A percentile compares a stretch with the other conserved stretches of the same genome.
phyloP scores from a whole-genome alignment of 2,888 invertebrate genomes.

The Polydrusus pterygomalis region DNA sequence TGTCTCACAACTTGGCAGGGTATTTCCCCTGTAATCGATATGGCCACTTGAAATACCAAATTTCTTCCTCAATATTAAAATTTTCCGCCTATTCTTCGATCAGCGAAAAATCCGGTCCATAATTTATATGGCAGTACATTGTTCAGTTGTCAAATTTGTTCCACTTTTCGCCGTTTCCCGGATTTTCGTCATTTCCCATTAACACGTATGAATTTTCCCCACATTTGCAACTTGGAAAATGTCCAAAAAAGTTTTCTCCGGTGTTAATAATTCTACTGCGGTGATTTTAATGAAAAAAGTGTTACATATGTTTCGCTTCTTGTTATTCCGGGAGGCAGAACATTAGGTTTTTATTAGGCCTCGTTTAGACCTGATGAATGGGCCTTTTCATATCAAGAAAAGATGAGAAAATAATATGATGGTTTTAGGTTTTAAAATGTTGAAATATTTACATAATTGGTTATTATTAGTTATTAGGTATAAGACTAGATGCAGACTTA shows the following conservation, averaged over 20 bases:
- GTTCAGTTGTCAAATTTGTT: slow-evolving; percentile 35
- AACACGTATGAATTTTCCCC: slow-evolving; percentile 30
- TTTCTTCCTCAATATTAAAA: slow-evolving; percentile 25
- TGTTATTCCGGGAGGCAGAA: background rate
- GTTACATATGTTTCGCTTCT: background rate
- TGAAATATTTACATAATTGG: too few relatives aligned
- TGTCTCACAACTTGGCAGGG: background rate
- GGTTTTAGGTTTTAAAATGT: too few relatives aligned
- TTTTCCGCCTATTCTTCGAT: slow-evolving; percentile 21
- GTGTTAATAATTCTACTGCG: slow-evolving; percentile 11
- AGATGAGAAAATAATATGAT: too few relatives aligned
- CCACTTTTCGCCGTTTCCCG: slow-evolving; percentile 29
- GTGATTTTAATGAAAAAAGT: slow-evolving; percentile 10
- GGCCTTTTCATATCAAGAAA: too few relatives aligned
- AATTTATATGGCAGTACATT: slow-evolving; percentile 36
- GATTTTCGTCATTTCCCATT: slow-evolving; percentile 31
- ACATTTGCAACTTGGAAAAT: slow-evolving; percentile 21
- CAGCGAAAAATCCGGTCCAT: slow-evolving; percentile 24
- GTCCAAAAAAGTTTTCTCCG: slow-evolving; percentile 19
- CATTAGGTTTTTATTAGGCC: background rate
- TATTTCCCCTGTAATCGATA: background rate
- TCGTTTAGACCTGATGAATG: too few relatives aligned
- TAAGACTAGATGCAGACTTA: too few relatives aligned
- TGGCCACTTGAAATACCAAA: slow-evolving; percentile 11
- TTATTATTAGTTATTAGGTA: too few relatives aligned